Conservation (phyloP, 2,888 invertebrate species). For the Mythimna albipuncta region DNA sequence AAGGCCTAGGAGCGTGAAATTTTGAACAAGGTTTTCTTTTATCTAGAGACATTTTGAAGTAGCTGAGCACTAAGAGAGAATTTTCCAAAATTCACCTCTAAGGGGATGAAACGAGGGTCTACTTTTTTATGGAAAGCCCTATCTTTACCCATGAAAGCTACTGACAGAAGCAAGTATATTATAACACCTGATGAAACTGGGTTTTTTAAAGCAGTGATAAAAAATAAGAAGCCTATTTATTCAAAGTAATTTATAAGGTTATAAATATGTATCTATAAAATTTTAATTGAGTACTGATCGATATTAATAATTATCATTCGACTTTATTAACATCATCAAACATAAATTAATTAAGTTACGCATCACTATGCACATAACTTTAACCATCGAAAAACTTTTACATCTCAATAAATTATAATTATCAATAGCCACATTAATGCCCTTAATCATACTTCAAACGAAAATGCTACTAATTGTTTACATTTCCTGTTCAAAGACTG, state of each 20-base stretch:
- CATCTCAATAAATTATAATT: constrained; percentile 62
- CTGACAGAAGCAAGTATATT: too few relatives aligned
- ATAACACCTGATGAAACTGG: too few relatives aligned
- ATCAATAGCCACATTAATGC: constrained; percentile 59
- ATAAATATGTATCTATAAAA: constrained; percentile 5
- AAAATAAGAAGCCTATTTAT: neutral
- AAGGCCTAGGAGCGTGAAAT: too few relatives aligned
- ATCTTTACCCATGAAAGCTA: too few relatives aligned
- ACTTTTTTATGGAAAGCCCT: too few relatives aligned
- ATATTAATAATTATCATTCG: constrained; percentile 17
- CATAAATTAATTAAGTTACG: constrained; percentile 31
- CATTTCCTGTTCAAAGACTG: constrained; percentile 82
- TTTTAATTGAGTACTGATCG: constrained; percentile 19
- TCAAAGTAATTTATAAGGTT: neutral
- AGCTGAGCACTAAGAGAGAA: too few relatives aligned
- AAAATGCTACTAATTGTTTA: constrained; percentile 81
- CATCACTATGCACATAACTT: constrained; percentile 15
- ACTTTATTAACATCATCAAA: constrained; percentile 31
- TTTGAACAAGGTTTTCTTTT: too few relatives aligned
- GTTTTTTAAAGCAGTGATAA: neutral
- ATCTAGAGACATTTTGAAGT: too few relatives aligned
- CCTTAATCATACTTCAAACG: constrained; percentile 54
- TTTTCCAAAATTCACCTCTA: too few relatives aligned
- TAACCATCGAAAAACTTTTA: constrained; percentile 45
- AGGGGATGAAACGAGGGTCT: too few relatives aligned